phyloP scores from a whole-genome alignment of 2,113 vertebrate species.

The Lepus americanus region DNA sequence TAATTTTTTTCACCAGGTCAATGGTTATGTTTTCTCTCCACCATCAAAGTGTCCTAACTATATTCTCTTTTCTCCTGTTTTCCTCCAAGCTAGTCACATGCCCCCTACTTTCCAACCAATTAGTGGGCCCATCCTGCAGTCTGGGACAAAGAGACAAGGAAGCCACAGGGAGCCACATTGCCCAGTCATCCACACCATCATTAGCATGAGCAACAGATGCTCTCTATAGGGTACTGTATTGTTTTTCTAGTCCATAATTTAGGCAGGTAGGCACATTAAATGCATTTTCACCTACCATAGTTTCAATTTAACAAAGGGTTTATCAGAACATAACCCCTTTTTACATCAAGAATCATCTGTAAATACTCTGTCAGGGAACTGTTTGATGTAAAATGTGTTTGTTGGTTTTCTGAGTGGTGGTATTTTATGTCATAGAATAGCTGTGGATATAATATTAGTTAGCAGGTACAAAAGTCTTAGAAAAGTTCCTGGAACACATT shows the following conservation, averaged over 20 bases:
- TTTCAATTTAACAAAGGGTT: too few species aligned
- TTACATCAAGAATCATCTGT: too few species aligned
- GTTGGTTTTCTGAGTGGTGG: not conserved
- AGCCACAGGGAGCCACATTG: too few species aligned
- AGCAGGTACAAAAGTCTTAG: not conserved
- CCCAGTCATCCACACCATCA: too few species aligned
- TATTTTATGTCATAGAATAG: not conserved
- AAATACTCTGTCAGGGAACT: not conserved
- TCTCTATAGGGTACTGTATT: too few species aligned
- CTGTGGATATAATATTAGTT: not conserved
- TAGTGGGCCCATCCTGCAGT: too few species aligned
- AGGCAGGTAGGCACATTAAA: too few species aligned
- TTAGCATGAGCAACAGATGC: too few species aligned
- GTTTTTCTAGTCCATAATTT: too few species aligned
- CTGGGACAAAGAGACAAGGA: not conserved
- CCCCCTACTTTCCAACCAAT: not conserved
- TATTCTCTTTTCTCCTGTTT: not conserved
- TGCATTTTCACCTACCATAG: too few species aligned
- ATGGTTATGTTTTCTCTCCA: not conserved
- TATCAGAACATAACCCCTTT: too few species aligned
- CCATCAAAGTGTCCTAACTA: rapidly evolving
- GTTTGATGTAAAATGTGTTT: not conserved
- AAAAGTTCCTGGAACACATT: not conserved
- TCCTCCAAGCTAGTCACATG: not conserved
- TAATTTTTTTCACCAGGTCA: not conserved